These are phyloP conservation scores for Chaetoderma sp. DNA, from an alignment of 2,888 invertebrate species.

Conservation along the genomic window DNA sequence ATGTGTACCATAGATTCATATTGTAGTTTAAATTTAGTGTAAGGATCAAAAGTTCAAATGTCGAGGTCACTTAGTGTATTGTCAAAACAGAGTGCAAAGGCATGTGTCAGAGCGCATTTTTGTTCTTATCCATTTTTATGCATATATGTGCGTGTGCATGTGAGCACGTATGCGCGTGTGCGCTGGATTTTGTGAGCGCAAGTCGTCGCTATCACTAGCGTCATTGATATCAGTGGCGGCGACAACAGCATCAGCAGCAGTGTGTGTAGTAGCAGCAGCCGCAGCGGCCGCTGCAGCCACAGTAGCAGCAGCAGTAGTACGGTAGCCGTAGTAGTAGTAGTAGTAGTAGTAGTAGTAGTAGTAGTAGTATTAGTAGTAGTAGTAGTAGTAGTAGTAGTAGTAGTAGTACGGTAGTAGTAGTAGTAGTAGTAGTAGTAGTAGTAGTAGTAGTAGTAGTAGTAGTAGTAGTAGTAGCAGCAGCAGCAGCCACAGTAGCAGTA, in stretches of 20 bases:
- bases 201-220: constrained; percentile 7
- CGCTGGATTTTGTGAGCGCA: too few species aligned
- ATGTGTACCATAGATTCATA: too few species aligned
- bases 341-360: constrained; percentile 38
- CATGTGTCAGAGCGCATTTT: too few species aligned
- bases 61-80: too few species aligned
- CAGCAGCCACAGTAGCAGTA: not conserved
- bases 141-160: too few species aligned
- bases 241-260: constrained; percentile 1
- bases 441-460: constrained; percentile 6
- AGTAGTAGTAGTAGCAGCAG: constrained; percentile 8
- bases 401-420: too few species aligned
- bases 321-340: constrained; percentile 34
- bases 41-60: too few species aligned
- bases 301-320: constrained; percentile 17
- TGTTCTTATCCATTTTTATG: too few species aligned
- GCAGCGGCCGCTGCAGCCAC: constrained; percentile 6
- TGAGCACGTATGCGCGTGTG: too few species aligned
- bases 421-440: constrained; percentile 10
- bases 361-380: too few species aligned
- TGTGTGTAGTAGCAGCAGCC: constrained; percentile 8
- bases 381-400: constrained; percentile 15
- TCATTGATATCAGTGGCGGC: constrained; percentile 2
- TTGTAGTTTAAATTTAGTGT: too few species aligned
- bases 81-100: too few species aligned